phyloP scores from a whole-genome alignment of 2,113 vertebrate species.

The Xenus cinereus region DNA sequence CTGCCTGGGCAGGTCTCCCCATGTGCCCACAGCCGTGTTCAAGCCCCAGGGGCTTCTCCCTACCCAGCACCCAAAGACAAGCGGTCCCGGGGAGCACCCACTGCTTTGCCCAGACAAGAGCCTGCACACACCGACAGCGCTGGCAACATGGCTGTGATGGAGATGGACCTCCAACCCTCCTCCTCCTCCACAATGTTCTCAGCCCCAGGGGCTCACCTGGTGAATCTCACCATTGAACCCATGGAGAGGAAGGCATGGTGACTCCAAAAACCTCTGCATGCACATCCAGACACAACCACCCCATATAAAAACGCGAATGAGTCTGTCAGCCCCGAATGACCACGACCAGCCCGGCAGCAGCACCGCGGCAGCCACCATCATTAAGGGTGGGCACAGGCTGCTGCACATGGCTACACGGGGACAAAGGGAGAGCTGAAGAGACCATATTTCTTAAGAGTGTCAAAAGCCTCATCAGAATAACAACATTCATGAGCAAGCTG shows the following conservation, averaged over 20 bases:
- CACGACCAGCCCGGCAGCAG: not conserved
- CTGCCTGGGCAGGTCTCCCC: not conserved
- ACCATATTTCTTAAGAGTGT: accelerated
- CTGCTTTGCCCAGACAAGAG: not conserved
- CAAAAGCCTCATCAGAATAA: not conserved
- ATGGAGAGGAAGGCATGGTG: accelerated
- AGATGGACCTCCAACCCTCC: not conserved
- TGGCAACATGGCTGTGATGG: too few species aligned
- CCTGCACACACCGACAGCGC: accelerated
- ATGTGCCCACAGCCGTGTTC: accelerated
- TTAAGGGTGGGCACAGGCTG: not conserved
- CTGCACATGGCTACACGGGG: not conserved
- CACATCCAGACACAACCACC: not conserved
- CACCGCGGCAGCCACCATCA: accelerated
- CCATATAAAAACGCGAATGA: accelerated
- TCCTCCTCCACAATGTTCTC: not conserved
- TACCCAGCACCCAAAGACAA: not conserved
- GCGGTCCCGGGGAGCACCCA: not conserved
- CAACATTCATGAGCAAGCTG: not conserved
- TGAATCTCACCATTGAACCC: not conserved
- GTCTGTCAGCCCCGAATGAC: not conserved
- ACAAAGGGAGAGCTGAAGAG: not conserved
- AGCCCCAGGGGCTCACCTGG: not conserved
- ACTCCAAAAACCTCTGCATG: not conserved
- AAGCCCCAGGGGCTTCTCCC: not conserved